Base-by-base conservation (phyloP, 2,888 invertebrate genomes). In the Drosophila birchii region DNA sequence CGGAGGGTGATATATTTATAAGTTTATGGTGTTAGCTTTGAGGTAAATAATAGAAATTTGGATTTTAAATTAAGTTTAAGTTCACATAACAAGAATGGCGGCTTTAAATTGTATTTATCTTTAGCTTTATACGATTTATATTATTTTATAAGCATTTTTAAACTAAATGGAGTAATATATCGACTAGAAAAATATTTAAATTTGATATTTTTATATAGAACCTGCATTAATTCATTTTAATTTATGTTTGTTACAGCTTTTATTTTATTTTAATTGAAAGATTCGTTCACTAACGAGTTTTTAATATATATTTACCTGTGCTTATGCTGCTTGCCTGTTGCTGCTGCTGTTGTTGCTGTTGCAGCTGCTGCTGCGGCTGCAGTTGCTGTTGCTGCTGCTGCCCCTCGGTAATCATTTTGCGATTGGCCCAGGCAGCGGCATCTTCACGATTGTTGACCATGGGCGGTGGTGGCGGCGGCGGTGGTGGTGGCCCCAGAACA, bases 361-460 rank as follows among this genome's bases (percentile, higher is more conserved):
- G 64, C 18, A 26, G 9, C 36, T 63, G 64, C n/a, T 55, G 68
- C 1, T 79, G 82, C 14, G 70, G 81, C 32, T 75, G 75, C 7
- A 54, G 76, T 2, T 66, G 72, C 6, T 66, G 72, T 5, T 66
- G 79, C 3, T 76, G 76, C 26, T 81, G 76, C 36, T 89, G 86
- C 4, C 81, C 75, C 49, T 90, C 90, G 5, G 84, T 78, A 66
- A 90, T 86, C 43, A 87, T 85, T 83, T 91, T 90, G 51, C 91
- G 90, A 81, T 91, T 90, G 36, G 87, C 90, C 92, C 92, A 92
- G 41, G 91, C 90, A 58, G 90, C 88, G 3, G 92, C 90, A 75
- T 92, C 91, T 71, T 93, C 93, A 11, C 92, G 91, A 73, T 92
- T 92, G 60, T 91, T 90, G 9, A 86, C 79, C 59, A 86, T 76